phyloP scores from a whole-genome alignment of 53 echinoderm and acorn worm species.

The Paelopatides confundens region DNA sequence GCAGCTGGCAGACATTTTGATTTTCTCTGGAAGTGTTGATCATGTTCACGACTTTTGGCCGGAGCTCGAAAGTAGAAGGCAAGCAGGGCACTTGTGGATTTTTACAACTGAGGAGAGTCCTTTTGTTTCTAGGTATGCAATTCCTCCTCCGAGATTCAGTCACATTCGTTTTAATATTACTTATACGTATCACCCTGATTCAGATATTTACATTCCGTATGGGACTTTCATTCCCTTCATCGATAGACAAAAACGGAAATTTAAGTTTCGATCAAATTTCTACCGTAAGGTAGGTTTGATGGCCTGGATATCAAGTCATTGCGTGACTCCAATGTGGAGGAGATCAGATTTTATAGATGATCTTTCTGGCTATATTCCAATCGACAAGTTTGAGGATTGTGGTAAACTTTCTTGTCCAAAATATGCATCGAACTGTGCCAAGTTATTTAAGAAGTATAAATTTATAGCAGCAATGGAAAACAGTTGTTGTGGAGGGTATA shows the following conservation, averaged over 20 bases:
- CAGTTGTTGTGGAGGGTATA: conserved; percentile 66
- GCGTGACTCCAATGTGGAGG: conserved; percentile 67
- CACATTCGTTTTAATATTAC: not conserved
- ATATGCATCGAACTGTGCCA: not conserved
- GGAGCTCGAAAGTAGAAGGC: not conserved
- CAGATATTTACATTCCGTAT: not conserved
- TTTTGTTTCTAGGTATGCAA: not conserved
- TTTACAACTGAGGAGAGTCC: not conserved
- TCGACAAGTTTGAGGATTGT: conserved; percentile 66
- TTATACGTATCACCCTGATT: not conserved
- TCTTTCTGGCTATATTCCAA: conserved; percentile 20
- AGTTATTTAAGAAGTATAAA: conserved; percentile 53
- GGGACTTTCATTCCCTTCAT: not conserved
- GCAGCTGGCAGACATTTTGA: not conserved
- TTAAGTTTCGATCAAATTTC: not conserved
- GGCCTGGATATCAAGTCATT: conserved; percentile 72
- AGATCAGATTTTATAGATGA: conserved; percentile 57
- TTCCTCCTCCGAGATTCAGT: not conserved
- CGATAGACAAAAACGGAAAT: not conserved
- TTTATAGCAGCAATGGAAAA: conserved; percentile 69
- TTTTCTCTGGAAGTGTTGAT: not conserved
- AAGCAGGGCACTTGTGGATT: not conserved
- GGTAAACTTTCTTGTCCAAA: conserved; percentile 65
- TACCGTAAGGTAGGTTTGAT: conserved; percentile 26
- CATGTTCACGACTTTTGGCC: not conserved